Percentiles rank a stretch among this genome's conserved stretches.
These are phyloP conservation scores for Paraescarpia echinospica DNA, from an alignment of 1,140 invertebrate genomes.

Conservation along the genomic window DNA sequence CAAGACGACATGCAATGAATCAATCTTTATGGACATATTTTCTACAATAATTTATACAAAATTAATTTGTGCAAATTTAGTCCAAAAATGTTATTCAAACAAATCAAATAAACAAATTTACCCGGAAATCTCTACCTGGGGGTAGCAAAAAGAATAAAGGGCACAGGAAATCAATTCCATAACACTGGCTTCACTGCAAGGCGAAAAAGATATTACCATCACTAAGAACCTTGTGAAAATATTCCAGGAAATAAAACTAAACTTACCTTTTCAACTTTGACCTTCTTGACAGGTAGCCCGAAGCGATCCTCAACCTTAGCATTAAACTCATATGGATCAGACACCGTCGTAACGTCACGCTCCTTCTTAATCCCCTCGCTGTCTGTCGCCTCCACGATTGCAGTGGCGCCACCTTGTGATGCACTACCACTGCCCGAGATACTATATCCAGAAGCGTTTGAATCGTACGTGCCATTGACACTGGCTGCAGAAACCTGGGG, in stretches of 20 bases:
- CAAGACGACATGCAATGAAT: no score
- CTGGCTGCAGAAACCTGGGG: not conserved
- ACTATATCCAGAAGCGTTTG: slow-evolving; percentile 5
- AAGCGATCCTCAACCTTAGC: slow-evolving; percentile 22
- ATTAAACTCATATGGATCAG: slow-evolving; percentile 22
- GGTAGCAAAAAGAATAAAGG: no score
- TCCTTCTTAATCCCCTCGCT: not conserved
- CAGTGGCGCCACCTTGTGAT: not conserved
- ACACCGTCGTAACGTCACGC: no score
- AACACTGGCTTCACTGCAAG: no score
- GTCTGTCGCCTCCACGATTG: not conserved
- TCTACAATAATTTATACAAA: no score
- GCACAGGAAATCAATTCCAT: no score
- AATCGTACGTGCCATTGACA: not conserved
- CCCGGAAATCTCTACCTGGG: no score
- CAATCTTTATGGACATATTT: no score
- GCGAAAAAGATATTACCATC: not conserved
- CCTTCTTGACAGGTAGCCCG: slow-evolving; percentile 10
- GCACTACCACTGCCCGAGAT: not conserved
- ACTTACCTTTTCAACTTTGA: slow-evolving; percentile 21
- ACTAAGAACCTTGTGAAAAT: not conserved
- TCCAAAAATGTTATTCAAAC: no score
- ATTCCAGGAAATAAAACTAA: not conserved
- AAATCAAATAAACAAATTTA: no score
- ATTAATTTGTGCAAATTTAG: no score